Evolutionary conservation across 2,113 vertebrate species (phyloP).

Genomic region (Laterallus jamaicensis): DNA sequence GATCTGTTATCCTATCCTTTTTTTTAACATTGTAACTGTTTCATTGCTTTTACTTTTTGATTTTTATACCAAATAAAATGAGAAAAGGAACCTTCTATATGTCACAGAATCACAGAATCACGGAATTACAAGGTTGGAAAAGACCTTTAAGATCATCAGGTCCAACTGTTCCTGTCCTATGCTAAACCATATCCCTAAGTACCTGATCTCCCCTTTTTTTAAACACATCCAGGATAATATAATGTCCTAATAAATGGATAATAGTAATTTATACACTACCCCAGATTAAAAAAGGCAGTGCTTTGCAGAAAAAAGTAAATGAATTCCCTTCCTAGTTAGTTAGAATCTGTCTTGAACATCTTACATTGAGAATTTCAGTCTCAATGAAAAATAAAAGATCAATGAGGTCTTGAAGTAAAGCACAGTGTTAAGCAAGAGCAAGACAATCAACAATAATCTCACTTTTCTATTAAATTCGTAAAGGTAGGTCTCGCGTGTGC

Average conservation of each 20-base stretch:
- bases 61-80: neutral
- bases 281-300: too few relatives aligned
- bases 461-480: neutral
- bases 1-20: too few relatives aligned
- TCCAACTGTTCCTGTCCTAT: too few relatives aligned
- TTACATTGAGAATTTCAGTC: too few relatives aligned
- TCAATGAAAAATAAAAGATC: neutral
- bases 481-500: neutral
- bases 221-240: too few relatives aligned
- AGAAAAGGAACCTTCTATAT: rapidly evolving
- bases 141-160: too few relatives aligned
- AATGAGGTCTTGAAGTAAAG: neutral
- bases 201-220: too few relatives aligned
- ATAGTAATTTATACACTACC: too few relatives aligned
- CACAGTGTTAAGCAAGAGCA: neutral
- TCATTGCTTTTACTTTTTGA: neutral
- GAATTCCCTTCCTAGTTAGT: neutral
- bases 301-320: neutral
- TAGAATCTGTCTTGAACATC: neutral
- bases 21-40: too few relatives aligned
- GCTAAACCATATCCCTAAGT: too few relatives aligned
- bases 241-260: too few relatives aligned
- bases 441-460: neutral
- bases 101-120: neutral
- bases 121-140: too few relatives aligned